phyloP scores from a whole-genome alignment of 2,888 invertebrate genomes.

The Coleophora deauratella region DNA sequence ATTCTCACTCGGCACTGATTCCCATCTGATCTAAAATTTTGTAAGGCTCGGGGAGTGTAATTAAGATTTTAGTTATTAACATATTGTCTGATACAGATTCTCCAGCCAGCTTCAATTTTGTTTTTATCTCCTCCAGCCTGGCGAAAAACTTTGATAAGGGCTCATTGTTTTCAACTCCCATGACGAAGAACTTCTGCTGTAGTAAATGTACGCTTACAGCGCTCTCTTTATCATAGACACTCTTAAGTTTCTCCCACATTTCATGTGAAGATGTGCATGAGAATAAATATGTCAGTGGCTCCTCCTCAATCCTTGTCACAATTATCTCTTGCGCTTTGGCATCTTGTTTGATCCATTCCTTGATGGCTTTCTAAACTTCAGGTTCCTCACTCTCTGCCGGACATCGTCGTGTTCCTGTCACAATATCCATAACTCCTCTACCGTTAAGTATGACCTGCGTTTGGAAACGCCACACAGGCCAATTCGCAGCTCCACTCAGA shows the following conservation, averaged over 20 bases:
- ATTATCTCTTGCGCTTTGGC: neutral
- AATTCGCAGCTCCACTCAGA: neutral
- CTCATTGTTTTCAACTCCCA: neutral
- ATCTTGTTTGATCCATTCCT: neutral
- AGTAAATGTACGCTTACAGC: neutral
- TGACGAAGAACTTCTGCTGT: neutral
- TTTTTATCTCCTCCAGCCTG: neutral
- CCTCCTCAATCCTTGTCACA: neutral
- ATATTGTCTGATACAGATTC: neutral
- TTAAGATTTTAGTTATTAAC: too few relatives aligned
- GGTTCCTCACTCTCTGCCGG: neutral
- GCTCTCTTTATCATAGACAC: neutral
- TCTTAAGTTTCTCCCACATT: neutral
- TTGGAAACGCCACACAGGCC: neutral
- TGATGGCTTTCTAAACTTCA: neutral
- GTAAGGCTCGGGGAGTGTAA: slow-evolving; percentile 19
- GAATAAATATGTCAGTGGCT: neutral
- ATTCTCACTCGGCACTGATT: slow-evolving; percentile 11
- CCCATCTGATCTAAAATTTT: slow-evolving; percentile 25
- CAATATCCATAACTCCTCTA: neutral
- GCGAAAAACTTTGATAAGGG: neutral
- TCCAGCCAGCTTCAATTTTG: neutral
- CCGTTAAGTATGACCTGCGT: neutral
- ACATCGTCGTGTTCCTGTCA: too few relatives aligned
- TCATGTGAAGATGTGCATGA: neutral